phyloP scores from a whole-genome alignment of 1,140 invertebrate genomes.

The Diploscapter pachys region DNA sequence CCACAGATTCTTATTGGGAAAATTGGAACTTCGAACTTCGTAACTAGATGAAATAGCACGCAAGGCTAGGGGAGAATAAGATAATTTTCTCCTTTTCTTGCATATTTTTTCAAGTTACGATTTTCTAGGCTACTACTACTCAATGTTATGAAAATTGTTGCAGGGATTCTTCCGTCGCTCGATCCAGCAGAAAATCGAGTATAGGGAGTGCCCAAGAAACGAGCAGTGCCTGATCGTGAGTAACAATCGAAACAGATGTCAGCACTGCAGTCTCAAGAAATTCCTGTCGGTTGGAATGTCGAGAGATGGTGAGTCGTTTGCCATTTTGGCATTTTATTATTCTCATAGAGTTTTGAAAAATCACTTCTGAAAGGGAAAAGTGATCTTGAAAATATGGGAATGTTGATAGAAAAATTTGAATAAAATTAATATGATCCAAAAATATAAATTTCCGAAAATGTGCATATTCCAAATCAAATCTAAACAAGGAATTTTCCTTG shows the following conservation, averaged over 20 bases:
- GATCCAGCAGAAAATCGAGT: constrained; percentile 97
- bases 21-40: too few species aligned
- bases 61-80: not conserved
- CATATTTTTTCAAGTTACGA: not conserved
- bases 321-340: too few species aligned
- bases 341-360: too few species aligned
- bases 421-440: too few species aligned
- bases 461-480: too few species aligned
- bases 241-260: constrained; percentile 93
- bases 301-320: constrained; percentile 77
- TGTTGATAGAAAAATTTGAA: too few species aligned
- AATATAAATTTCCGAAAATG: too few species aligned
- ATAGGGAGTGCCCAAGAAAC: constrained; percentile 92
- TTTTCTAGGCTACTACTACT: too few species aligned
- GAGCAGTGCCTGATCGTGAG: constrained; percentile 92
- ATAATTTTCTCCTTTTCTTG: not conserved
- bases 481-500: too few species aligned
- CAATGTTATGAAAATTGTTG: constrained; percentile 12
- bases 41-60: not conserved
- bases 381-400: too few species aligned
- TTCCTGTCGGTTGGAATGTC: constrained; percentile 97
- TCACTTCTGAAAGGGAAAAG: too few species aligned
- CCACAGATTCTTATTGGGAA: too few species aligned
- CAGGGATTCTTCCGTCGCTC: constrained; percentile 72
- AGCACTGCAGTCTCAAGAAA: constrained; percentile 93